phyloP scores from a whole-genome alignment of 1,140 invertebrate species.

The Zaprionus nigranus region DNA sequence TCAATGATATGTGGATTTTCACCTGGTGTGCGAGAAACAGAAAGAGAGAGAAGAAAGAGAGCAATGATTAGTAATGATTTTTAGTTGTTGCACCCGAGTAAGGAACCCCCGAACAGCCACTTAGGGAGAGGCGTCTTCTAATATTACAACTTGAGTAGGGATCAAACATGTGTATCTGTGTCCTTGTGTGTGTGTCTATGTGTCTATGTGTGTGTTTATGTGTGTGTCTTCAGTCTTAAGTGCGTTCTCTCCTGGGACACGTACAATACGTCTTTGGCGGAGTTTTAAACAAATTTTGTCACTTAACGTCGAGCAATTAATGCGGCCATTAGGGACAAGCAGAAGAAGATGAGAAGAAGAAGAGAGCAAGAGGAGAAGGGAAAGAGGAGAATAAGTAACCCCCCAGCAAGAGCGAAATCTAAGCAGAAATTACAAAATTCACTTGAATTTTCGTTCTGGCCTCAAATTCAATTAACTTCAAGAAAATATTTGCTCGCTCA shows the following conservation, averaged over 20 bases:
- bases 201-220: neutral
- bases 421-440: conserved; percentile 66
- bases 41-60: conserved; percentile 12
- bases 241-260: conserved; percentile 37
- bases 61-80: conserved; percentile 14
- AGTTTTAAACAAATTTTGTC: conserved; percentile 69
- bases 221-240: conserved; percentile 8
- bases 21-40: conserved; percentile 54
- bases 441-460: conserved; percentile 57
- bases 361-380: neutral
- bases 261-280: conserved; percentile 34
- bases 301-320: conserved; percentile 71
- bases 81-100: neutral
- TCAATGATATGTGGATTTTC: conserved; percentile 91
- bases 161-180: conserved; percentile 7
- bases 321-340: conserved; percentile 59
- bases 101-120: neutral
- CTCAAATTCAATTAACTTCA: conserved; percentile 83
- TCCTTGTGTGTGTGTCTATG: neutral
- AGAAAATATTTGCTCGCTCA: conserved; percentile 81
- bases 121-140: conserved; percentile 31
- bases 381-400: neutral
- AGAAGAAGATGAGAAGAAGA: neutral
- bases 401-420: conserved; percentile 44
- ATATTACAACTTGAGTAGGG: conserved; percentile 43